Conservation (phyloP, 2,113 vertebrate species). For the Zeus faber region DNA sequence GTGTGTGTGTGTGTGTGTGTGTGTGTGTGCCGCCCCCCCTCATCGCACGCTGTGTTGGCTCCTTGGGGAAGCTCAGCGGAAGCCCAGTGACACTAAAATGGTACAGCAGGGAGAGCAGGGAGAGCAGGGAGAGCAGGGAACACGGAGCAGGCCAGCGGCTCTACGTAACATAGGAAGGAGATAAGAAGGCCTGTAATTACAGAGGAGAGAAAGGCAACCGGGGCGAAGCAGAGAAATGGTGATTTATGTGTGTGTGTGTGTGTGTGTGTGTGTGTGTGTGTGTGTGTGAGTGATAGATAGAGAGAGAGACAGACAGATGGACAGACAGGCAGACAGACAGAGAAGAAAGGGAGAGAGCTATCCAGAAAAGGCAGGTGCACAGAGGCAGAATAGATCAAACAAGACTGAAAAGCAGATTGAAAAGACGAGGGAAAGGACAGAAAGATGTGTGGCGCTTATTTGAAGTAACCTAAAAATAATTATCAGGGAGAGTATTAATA, state of each 20-base stretch:
- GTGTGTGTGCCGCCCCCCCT: neutral
- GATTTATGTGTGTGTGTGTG: neutral
- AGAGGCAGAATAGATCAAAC: too few species aligned
- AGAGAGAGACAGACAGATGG: neutral
- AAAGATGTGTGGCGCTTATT: too few species aligned
- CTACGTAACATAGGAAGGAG: constrained; percentile 45
- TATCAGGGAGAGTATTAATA: too few species aligned
- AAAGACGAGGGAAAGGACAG: too few species aligned
- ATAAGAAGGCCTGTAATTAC: constrained; percentile 61
- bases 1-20: constrained; percentile 7
- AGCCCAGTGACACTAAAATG: constrained; percentile 48
- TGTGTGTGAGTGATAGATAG: neutral
- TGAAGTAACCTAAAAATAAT: too few species aligned
- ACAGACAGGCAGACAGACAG: too few species aligned
- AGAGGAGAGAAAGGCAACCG: constrained; percentile 34
- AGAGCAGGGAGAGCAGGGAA: constrained; percentile 5
- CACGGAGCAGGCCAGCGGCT: constrained; percentile 38
- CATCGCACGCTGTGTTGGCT: neutral
- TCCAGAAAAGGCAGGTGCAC: too few species aligned
- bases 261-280: neutral
- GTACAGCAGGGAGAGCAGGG: constrained; percentile 22
- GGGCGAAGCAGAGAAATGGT: neutral
- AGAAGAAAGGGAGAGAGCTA: too few species aligned
- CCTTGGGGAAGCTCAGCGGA: constrained; percentile 18
- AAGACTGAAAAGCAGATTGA: too few species aligned